Percentiles rank a stretch among this genome's conserved stretches.
Conservation (phyloP, 2,113 vertebrate species). For the Phasianus colchicus region DNA sequence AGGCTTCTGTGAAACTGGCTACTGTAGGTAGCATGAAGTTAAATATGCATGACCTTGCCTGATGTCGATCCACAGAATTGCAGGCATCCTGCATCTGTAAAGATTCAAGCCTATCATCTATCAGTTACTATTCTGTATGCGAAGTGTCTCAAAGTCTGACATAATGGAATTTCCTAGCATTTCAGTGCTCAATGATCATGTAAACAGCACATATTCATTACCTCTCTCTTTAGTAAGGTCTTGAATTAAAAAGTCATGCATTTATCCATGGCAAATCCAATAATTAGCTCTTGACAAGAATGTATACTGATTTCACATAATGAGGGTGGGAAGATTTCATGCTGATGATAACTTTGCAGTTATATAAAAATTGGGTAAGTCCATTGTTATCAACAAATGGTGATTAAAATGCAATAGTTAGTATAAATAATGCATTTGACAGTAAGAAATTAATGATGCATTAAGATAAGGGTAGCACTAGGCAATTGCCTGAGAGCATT, state of each 20-base stretch:
- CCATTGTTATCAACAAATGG: neutral
- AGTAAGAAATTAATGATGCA: conserved; percentile 31
- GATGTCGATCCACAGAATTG: fast-evolving
- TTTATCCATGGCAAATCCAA: neutral
- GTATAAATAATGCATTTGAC: conserved; percentile 40
- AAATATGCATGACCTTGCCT: neutral
- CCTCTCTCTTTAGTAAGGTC: neutral
- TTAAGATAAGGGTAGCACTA: neutral
- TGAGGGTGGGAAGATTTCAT: neutral
- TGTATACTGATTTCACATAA: neutral
- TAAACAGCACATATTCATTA: neutral
- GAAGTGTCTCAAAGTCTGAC: neutral
- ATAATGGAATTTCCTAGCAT: fast-evolving
- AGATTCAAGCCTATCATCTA: neutral
- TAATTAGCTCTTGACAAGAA: neutral
- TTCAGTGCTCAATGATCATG: neutral
- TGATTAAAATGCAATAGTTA: neutral
- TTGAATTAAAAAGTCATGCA: neutral
- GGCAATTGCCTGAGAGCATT: neutral
- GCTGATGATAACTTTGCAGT: neutral
- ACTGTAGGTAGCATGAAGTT: neutral
- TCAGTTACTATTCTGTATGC: neutral
- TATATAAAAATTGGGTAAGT: neutral
- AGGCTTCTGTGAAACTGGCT: conserved; percentile 28
- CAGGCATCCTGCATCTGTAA: neutral